These are phyloP conservation scores for Otolemur garnettii DNA, from an alignment of 2,113 vertebrate species.

Conservation along the genomic window DNA sequence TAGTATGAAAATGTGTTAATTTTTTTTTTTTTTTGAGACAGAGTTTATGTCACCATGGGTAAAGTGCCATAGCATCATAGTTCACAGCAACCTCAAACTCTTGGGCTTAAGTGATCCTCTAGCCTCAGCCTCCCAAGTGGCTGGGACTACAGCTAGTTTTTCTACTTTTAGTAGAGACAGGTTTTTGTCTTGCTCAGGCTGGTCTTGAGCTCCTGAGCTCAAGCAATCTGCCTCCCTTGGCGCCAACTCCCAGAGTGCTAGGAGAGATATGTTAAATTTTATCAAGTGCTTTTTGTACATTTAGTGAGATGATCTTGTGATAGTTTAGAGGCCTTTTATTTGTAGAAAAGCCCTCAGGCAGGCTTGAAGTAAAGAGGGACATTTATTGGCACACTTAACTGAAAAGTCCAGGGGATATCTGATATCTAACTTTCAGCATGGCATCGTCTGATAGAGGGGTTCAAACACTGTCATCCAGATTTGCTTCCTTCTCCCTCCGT, in stretches of 20 bases:
- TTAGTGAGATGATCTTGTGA: background rate
- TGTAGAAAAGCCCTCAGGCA: background rate
- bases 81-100: too few relatives aligned
- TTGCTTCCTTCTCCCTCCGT: background rate
- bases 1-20: background rate
- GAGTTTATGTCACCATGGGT: too few relatives aligned
- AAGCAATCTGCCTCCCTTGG: too few relatives aligned
- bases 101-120: too few relatives aligned
- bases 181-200: too few relatives aligned
- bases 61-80: too few relatives aligned
- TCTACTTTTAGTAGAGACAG: too few relatives aligned
- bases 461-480: background rate
- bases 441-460: background rate
- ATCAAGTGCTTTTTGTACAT: background rate
- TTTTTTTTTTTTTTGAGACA: background rate
- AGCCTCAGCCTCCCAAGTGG: too few relatives aligned
- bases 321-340: slow-evolving; percentile 37
- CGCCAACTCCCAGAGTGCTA: too few relatives aligned
- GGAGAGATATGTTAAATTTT: slow-evolving; percentile 22
- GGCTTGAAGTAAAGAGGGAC: background rate
- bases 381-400: slow-evolving; percentile 4
- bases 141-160: too few relatives aligned
- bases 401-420: background rate
- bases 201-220: too few relatives aligned
- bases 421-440: background rate